These are phyloP conservation scores for Leuctra nigra DNA, from an alignment of 2,888 invertebrate genomes.

Conservation along the genomic window DNA sequence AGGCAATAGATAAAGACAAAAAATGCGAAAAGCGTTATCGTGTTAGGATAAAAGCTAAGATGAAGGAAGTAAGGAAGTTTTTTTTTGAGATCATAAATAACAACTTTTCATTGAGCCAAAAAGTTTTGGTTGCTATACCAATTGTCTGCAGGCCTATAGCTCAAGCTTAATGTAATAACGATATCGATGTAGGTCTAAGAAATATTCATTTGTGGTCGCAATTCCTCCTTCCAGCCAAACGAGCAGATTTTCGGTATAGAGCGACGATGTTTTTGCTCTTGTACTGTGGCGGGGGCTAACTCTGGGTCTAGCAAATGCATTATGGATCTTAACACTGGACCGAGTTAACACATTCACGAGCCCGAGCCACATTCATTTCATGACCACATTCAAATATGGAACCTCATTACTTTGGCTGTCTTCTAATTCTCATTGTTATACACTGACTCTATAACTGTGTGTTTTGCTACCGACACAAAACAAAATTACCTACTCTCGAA, in stretches of 20 bases:
- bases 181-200: not conserved
- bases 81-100: too few relatives aligned
- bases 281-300: not conserved
- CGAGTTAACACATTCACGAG: not conserved
- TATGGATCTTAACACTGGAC: not conserved
- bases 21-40: too few relatives aligned
- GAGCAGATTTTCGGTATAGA: too few relatives aligned
- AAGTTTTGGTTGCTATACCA: too few relatives aligned
- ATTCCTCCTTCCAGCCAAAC: too few relatives aligned
- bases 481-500: not conserved
- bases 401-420: not conserved
- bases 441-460: not conserved
- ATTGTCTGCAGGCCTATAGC: too few relatives aligned
- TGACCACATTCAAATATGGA: constrained; percentile 7
- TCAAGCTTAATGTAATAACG: not conserved
- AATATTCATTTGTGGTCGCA: not conserved
- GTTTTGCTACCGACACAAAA: not conserved
- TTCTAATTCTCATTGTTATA: constrained; percentile 6
- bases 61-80: too few relatives aligned
- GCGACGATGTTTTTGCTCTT: not conserved
- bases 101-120: too few relatives aligned
- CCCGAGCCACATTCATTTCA: not conserved
- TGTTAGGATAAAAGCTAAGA: too few relatives aligned
- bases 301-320: too few relatives aligned
- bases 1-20: too few relatives aligned